Evolutionary conservation across 2,797 vertebrate genomes (phyloP).

Genomic region (Ctenochaetus hawaiiensis): DNA sequence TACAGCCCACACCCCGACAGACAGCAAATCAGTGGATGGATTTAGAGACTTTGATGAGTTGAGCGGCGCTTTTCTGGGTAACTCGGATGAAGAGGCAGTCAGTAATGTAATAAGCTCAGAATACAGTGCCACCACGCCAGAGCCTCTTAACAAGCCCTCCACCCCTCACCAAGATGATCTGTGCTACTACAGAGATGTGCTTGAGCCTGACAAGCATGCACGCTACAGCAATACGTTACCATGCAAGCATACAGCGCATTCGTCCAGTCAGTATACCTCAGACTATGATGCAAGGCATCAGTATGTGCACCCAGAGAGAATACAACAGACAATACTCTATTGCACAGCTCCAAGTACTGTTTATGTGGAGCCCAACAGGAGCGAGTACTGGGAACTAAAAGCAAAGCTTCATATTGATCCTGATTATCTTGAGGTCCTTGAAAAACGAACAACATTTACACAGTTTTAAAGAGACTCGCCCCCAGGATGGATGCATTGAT

Average conservation of each 20-base stretch:
- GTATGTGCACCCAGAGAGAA: slow-evolving; percentile 91
- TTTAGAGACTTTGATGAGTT: slow-evolving; percentile 95
- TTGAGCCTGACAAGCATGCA: slow-evolving; percentile 90
- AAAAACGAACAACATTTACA: slow-evolving; percentile 98
- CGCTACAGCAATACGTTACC: slow-evolving; percentile 89
- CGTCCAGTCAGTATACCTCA: slow-evolving; percentile 90
- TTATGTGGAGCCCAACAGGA: slow-evolving; percentile 95
- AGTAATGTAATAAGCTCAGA: slow-evolving; percentile 89
- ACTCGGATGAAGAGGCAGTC: slow-evolving; percentile 87
- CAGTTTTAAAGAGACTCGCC: slow-evolving; percentile 90
- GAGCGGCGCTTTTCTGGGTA: slow-evolving; percentile 89
- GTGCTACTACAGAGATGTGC: slow-evolving; percentile 91
- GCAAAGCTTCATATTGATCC: slow-evolving; percentile 98
- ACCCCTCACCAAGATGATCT: slow-evolving; percentile 90
- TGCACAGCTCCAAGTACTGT: slow-evolving; percentile 93
- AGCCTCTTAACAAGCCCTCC: slow-evolving; percentile 90
- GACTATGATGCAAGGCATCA: slow-evolving; percentile 93
- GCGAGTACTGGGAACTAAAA: slow-evolving; percentile 99
- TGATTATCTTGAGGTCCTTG: slow-evolving; percentile 99
- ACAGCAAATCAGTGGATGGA: slow-evolving; percentile 89
- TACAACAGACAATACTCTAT: slow-evolving; percentile 94
- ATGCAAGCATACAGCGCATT: slow-evolving; percentile 89
- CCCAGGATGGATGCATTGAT: slow-evolving; percentile 22
- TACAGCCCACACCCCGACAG: slow-evolving; percentile 86
- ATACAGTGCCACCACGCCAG: slow-evolving; percentile 92